Evolutionary conservation across 2,113 vertebrate species (phyloP).

Genomic region (Hystrix brachyura): DNA sequence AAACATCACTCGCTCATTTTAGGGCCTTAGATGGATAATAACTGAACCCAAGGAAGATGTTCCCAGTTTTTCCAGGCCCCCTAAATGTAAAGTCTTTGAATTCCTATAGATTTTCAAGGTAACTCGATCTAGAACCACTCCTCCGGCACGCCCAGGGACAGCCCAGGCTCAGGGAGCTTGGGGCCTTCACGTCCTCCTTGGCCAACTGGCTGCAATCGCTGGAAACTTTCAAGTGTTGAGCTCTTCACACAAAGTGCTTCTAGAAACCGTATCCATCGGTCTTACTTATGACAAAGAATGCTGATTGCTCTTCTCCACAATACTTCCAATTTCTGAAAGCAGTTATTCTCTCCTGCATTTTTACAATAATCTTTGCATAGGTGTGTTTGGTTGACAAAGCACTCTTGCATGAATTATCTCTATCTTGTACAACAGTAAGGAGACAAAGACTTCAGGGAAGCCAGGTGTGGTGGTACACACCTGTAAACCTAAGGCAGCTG

Average conservation of each 20-base stretch:
- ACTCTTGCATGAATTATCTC: slow-evolving; percentile 41
- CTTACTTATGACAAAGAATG: slow-evolving; percentile 38
- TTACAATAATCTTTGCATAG: slow-evolving; percentile 23
- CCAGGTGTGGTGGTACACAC: background rate
- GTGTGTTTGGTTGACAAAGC: slow-evolving; percentile 43
- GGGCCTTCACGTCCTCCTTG: slow-evolving; percentile 8
- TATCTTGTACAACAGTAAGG: background rate
- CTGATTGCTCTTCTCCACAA: slow-evolving; percentile 27
- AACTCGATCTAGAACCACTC: slow-evolving; percentile 8
- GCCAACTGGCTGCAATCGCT: background rate
- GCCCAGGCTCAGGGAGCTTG: background rate
- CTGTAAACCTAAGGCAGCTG: background rate
- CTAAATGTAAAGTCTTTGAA: slow-evolving; percentile 16
- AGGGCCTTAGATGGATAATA: background rate
- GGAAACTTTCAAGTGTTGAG: slow-evolving; percentile 3
- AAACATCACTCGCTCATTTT: slow-evolving; percentile 48
- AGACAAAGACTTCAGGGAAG: slow-evolving; percentile 29
- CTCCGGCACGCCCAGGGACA: background rate
- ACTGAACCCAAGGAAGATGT: background rate
- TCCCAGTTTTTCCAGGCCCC: slow-evolving; percentile 7
- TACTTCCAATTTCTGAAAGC: slow-evolving; percentile 15
- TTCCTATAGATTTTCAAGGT: slow-evolving; percentile 15
- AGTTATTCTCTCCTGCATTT: slow-evolving; percentile 24
- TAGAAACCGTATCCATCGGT: slow-evolving; percentile 26
- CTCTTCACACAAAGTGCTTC: slow-evolving; percentile 25